These are phyloP conservation scores for Notolepis coatsorum DNA, from an alignment of 2,797 vertebrate genomes.

Conservation along the genomic window DNA sequence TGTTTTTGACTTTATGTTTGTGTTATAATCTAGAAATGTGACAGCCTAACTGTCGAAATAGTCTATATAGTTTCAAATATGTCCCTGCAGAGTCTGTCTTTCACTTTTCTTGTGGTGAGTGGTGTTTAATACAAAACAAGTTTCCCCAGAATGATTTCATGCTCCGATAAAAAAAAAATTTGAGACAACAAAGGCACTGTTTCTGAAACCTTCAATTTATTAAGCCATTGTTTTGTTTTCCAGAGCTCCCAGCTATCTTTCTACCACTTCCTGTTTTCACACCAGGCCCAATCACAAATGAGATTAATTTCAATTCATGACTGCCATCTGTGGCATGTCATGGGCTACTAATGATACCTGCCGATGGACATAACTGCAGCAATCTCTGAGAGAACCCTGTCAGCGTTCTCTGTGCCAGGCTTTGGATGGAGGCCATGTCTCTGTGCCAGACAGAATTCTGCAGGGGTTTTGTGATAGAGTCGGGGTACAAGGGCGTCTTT, in stretches of 20 bases:
- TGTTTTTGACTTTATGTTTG: conserved; percentile 38
- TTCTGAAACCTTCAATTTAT: conserved; percentile 13
- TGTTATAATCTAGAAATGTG: conserved; percentile 49
- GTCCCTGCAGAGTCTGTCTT: conserved; percentile 33
- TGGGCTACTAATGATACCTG: conserved; percentile 45
- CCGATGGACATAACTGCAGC: conserved; percentile 25
- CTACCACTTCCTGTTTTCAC: conserved; percentile 24
- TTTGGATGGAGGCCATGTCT: conserved; percentile 46
- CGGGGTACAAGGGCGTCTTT: conserved; percentile 36
- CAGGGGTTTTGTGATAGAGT: conserved; percentile 26
- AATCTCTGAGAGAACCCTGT: conserved; percentile 28
- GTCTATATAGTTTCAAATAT: conserved; percentile 28
- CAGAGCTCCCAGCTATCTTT: not conserved
- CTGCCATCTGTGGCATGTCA: conserved; percentile 37
- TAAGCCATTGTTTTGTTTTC: conserved; percentile 6
- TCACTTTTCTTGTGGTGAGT: conserved; percentile 25
- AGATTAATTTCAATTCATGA: conserved; percentile 46
- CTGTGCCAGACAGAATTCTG: conserved; percentile 43
- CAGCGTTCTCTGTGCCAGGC: conserved; percentile 29
- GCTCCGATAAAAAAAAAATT: too few species aligned
- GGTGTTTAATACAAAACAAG: conserved; percentile 44
- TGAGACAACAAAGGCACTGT: conserved; percentile 15
- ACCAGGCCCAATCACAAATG: conserved; percentile 17
- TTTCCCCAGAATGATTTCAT: too few species aligned
- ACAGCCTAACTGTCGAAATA: conserved; percentile 48